These are phyloP conservation scores for Montipora efflorescens DNA, from an alignment of 64 coral and sea anemone genomes.

Conservation along the genomic window DNA sequence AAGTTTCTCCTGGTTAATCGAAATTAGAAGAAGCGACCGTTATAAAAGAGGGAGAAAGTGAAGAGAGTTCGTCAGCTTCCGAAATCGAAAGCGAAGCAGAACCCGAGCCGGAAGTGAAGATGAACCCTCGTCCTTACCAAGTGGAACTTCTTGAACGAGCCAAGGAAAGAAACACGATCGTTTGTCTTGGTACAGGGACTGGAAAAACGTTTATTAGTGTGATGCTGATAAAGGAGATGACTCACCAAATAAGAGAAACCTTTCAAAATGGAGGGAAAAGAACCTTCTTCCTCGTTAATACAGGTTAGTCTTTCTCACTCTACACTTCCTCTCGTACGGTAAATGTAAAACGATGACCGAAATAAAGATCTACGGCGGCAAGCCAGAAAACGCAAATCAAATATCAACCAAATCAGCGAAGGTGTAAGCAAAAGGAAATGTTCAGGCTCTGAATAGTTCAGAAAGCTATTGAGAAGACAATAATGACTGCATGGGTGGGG, in stretches of 20 bases:
- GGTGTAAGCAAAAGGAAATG: too few relatives aligned
- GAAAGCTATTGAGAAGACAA: too few relatives aligned
- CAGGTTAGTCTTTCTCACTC: conserved; percentile 49
- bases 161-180: conserved; percentile 79
- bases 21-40: too few relatives aligned
- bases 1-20: too few relatives aligned
- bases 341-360: too few relatives aligned
- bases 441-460: too few relatives aligned
- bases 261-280: conserved; percentile 81
- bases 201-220: conserved; percentile 99
- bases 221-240: conserved; percentile 86
- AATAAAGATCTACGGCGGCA: too few relatives aligned
- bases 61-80: not conserved
- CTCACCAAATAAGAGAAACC: conserved; percentile 59
- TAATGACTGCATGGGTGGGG: too few relatives aligned
- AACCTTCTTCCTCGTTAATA: conserved; percentile 96
- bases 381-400: too few relatives aligned
- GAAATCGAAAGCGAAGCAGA: not conserved
- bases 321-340: too few relatives aligned
- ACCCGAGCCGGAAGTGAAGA: not conserved
- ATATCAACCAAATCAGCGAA: too few relatives aligned
- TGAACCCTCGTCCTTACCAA: conserved; percentile 83
- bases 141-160: conserved; percentile 80
- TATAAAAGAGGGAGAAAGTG: too few relatives aligned
- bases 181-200: conserved; percentile 93